Evolutionary conservation across 2,888 invertebrate genomes (phyloP).

Genomic region (Caenorhabditis doughertyi): DNA sequence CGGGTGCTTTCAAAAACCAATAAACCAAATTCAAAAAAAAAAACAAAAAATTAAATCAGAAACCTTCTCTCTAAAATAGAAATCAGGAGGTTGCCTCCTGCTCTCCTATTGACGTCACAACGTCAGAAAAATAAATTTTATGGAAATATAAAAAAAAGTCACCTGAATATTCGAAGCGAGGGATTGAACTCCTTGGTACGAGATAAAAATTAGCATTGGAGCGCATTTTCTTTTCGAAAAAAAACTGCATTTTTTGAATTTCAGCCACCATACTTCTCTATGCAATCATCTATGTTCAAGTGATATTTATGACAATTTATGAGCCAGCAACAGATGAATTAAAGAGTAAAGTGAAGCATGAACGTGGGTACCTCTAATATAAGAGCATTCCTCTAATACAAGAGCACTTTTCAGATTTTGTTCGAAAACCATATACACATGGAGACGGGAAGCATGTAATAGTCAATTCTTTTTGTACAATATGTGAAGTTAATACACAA

Average conservation of each 20-base stretch:
- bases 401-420: conserved; percentile 23
- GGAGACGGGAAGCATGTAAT: conserved; percentile 86
- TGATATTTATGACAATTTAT: conserved; percentile 47
- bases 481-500: conserved; percentile 87
- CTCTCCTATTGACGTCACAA: conserved; percentile 29
- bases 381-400: neutral
- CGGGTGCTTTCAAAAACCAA: conserved; percentile 1
- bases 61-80: no score
- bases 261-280: conserved; percentile 46
- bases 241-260: conserved; percentile 26
- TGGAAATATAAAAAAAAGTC: conserved; percentile 21
- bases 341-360: conserved; percentile 25
- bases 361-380: conserved; percentile 2
- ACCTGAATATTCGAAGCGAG: conserved; percentile 13
- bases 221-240: neutral
- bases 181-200: no score
- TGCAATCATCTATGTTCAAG: conserved; percentile 42
- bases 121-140: conserved; percentile 1
- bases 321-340: conserved; percentile 51
- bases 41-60: neutral
- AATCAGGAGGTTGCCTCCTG: conserved; percentile 18
- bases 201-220: neutral
- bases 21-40: neutral
- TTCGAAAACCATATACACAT: conserved; percentile 27
- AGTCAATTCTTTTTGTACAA: conserved; percentile 68